These are phyloP conservation scores for Atta texana DNA, from an alignment of 1,140 invertebrate species.

Conservation along the genomic window DNA sequence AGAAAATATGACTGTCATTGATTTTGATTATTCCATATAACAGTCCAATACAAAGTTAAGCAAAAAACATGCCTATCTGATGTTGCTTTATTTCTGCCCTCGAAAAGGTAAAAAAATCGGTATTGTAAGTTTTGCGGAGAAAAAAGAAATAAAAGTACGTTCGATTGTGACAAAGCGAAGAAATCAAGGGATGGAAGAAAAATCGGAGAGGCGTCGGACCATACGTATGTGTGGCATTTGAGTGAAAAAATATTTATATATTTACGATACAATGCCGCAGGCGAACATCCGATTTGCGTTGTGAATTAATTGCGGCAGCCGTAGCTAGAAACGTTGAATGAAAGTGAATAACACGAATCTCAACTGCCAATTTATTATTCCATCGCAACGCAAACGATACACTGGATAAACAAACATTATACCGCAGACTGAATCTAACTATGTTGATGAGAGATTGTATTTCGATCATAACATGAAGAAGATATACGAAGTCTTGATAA, in stretches of 20 bases:
- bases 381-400: background rate
- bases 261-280: constrained; percentile 9
- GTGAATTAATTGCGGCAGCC: background rate
- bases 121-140: background rate
- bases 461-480: background rate
- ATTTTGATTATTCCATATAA: background rate
- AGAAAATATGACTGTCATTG: background rate
- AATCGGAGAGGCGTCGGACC: too few species aligned
- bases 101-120: background rate
- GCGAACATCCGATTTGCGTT: constrained; percentile 9
- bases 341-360: constrained; percentile 39
- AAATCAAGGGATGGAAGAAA: background rate
- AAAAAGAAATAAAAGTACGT: background rate
- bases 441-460: background rate
- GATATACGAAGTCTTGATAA: background rate
- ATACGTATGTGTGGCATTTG: background rate
- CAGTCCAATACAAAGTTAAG: background rate
- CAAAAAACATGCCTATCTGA: background rate
- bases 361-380: constrained; percentile 15
- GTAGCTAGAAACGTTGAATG: constrained; percentile 29
- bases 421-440: constrained; percentile 23
- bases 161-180: constrained; percentile 5
- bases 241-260: constrained; percentile 66
- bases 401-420: background rate
- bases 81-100: background rate